Evolutionary conservation across 2,888 invertebrate species (phyloP), one percentile per base, ranked within the genome.

Genomic region (Tetranychus piercei): DNA sequence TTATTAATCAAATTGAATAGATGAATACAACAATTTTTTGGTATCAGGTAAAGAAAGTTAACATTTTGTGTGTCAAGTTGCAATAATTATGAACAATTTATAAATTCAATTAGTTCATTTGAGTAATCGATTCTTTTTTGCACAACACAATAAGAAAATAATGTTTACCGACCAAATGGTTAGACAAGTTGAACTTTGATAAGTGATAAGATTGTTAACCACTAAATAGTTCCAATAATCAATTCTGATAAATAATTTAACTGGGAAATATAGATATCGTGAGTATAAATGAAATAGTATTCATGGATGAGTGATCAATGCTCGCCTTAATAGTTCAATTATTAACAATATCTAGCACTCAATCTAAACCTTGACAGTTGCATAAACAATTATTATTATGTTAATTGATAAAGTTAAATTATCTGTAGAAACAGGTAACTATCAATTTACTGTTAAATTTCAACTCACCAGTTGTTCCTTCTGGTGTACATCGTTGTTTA

Each of bases 381-480:
- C 9, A 22, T 23, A 9, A 69, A 23, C 69, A 22, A 69, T 22
- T 1, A 69, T 55, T 55, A 15, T 55, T 55, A 55, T 55, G 2
- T 55, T 15, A 15, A 15, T 55, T 55, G 9, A 55, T 15, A 55
- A 9, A 55, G 15, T 55, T 55, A 55, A 55, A 9, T 55, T 15
- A 55, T 55, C 34, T 34, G 34, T 34, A 34, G 34, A 34, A 23
- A 15, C 22, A 74, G 15, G 18, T 9, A 9, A 20, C 6, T n/a
- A 15, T 15, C 0, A 9, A 55, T 55, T 55, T 55, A 55, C 5
- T 55, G 55, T 55, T 34, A 0, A 15, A 5, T 55, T 15, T 6
- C 9, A 11, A 22, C 34, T 55, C 71, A 76, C 76, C 75, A 73
- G 77, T 76, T 5, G 74, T 75, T 69, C 77, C 77, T 22, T 77